Base-by-base conservation (phyloP, 1,140 invertebrate species). In the Drosophila saltans region DNA sequence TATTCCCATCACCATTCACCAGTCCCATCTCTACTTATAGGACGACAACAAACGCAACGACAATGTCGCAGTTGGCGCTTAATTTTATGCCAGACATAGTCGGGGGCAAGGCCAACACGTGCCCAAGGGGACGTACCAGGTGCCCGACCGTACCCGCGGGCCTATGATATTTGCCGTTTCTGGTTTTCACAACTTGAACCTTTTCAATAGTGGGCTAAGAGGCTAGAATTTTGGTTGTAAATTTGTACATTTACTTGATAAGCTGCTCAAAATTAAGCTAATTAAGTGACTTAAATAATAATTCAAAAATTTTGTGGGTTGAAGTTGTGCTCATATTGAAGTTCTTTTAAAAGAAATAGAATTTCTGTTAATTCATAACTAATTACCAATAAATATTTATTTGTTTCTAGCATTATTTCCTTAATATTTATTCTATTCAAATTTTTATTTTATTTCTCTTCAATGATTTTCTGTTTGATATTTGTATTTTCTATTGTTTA, bases 51-150 rank as follows among this genome's bases (percentile, higher is more conserved):
- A 45, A 64, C 30, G 72, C 65, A 60, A 66, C 67, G 69, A 65
- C 55, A 39, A 39, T 62, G 70, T 69, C 71, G 71, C 69, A 76
- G 60, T 67, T 71, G 79, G 57, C 63, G 81, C 82, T 85, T 84
- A 84, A 81, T 85, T 85, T 81, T 81, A 75, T 81, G 78, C 74
- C 81, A 81, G 74, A 68, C 80, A 71, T 43, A 39, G 74, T 64
- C 28, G 74, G 56, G 45, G 64, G 66, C 84, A 89, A 89, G 83
- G 84, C 68, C 28, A 72, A 75, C 80, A 86, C 77, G 77, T 83
- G 80, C 80, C 66, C 70, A 77, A 81, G 81, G 81, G 81, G 81
- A 77, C 78, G 77, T 64, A 67, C 63, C 33, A 59, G 57, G 48
- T 52, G 21, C 45, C 45, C 24, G 45, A 7, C 16, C 16, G 6